These are phyloP conservation scores for Labeo rohita DNA, from an alignment of 2,113 vertebrate genomes.

Conservation along the genomic window DNA sequence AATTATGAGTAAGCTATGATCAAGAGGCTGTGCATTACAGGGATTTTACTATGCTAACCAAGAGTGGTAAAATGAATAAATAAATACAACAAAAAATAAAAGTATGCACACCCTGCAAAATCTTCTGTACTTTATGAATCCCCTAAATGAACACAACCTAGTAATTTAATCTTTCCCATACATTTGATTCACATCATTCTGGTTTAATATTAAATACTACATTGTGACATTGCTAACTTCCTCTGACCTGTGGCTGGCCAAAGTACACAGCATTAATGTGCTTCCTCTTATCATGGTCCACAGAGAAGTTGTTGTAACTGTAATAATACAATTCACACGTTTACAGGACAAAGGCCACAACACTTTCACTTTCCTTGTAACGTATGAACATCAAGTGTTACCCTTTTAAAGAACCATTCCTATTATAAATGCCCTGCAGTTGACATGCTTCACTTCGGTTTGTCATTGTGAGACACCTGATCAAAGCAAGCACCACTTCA, in stretches of 20 bases:
- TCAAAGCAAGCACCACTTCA: conserved; percentile 29
- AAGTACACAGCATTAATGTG: background rate
- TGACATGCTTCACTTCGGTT: background rate
- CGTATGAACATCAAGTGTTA: background rate
- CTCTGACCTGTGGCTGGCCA: background rate
- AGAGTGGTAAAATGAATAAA: too few species aligned
- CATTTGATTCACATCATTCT: background rate
- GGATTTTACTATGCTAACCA: background rate
- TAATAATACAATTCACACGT: background rate
- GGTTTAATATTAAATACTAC: background rate
- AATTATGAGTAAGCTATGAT: background rate
- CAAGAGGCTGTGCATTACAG: background rate
- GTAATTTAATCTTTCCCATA: too few species aligned
- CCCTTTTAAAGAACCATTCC: background rate
- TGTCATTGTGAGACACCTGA: background rate
- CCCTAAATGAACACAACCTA: too few species aligned
- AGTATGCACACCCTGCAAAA: background rate
- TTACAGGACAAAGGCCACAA: background rate
- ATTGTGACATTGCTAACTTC: background rate
- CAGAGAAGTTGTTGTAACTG: background rate
- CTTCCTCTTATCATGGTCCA: background rate
- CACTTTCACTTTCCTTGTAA: background rate
- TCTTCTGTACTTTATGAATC: background rate
- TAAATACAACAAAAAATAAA: too few species aligned
- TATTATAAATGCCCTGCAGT: background rate